These are phyloP conservation scores for Galemys pyrenaicus DNA, from an alignment of 2,113 vertebrate species.

Conservation along the genomic window DNA sequence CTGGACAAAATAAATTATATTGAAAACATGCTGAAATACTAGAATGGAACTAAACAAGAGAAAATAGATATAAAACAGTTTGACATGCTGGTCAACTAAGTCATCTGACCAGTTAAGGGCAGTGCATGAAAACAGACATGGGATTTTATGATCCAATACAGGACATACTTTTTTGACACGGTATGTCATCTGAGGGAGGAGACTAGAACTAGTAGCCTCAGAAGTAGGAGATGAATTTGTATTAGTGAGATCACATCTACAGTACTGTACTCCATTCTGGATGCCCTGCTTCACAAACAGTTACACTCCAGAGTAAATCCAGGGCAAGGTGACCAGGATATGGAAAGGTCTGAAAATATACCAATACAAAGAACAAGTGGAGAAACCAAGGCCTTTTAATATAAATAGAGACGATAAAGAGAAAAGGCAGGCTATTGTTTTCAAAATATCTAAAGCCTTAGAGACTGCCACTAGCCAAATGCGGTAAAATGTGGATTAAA, in stretches of 20 bases:
- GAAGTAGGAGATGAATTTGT: neutral
- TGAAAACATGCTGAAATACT: conserved; percentile 7
- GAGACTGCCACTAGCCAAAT: neutral
- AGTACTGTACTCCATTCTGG: neutral
- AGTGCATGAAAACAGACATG: neutral
- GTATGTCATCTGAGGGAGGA: neutral
- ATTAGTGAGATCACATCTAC: neutral
- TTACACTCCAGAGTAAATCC: neutral
- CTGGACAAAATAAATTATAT: neutral
- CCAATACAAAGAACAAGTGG: neutral
- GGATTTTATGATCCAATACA: neutral
- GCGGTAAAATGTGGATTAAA: neutral
- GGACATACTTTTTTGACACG: neutral
- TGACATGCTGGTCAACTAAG: neutral
- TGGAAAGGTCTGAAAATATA: neutral
- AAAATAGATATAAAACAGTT: neutral
- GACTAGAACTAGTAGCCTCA: neutral
- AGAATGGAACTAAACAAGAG: neutral
- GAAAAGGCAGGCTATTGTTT: neutral
- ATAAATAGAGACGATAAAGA: neutral
- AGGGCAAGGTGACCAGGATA: neutral
- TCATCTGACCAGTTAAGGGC: neutral
- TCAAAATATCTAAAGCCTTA: neutral
- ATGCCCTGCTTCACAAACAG: neutral
- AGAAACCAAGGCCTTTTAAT: neutral